phyloP scores from a whole-genome alignment of 2,797 vertebrate genomes.

The Ataeniobius toweri region DNA sequence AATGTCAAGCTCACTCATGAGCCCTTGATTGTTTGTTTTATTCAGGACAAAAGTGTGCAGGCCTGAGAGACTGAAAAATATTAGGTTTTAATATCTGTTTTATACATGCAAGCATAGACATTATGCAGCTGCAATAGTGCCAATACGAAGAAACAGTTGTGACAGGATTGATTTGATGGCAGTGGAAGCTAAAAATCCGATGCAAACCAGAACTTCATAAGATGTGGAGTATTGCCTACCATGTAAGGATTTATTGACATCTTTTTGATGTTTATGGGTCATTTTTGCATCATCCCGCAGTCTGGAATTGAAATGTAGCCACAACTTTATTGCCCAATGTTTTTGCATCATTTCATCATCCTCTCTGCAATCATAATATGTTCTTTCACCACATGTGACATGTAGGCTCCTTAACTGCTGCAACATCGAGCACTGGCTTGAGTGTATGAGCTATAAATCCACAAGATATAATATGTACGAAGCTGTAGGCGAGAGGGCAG shows the following conservation, averaged over 20 bases:
- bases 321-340: neutral
- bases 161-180: neutral
- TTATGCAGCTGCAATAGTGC: conserved; percentile 4
- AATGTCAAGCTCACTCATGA: neutral
- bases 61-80: neutral
- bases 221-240: conserved; percentile 11
- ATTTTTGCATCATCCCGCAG: conserved; percentile 4
- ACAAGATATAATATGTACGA: neutral
- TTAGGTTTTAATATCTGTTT: neutral
- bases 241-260: conserved; percentile 10
- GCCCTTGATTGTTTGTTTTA: neutral
- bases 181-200: conserved; percentile 3
- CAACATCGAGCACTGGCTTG: neutral
- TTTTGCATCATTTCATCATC: conserved; percentile 17
- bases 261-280: conserved; percentile 27
- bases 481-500: neutral
- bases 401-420: neutral
- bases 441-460: neutral
- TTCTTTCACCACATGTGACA: conserved; percentile 5
- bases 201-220: conserved; percentile 10
- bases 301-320: neutral
- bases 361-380: conserved; percentile 9
- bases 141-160: conserved; percentile 16
- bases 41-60: neutral
- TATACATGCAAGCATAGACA: neutral